These are phyloP conservation scores for Phenganax subtilis DNA, from an alignment of 92 coral and sea anemone species.

Conservation along the genomic window DNA sequence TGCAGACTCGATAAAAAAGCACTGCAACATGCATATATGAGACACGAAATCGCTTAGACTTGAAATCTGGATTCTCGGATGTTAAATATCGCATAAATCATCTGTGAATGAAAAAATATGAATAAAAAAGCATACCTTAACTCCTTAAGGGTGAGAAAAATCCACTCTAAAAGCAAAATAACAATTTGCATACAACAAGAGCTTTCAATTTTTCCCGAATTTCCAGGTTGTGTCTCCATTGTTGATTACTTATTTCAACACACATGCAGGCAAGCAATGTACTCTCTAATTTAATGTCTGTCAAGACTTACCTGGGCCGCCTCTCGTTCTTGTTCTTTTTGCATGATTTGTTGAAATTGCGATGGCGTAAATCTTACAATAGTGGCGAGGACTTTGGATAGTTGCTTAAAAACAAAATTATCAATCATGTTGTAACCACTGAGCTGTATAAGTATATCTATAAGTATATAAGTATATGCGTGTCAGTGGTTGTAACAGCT, in stretches of 20 bases:
- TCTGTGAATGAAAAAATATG: neutral
- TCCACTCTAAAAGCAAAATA: constrained; percentile 4
- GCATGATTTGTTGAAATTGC: constrained; percentile 75
- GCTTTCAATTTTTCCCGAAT: too few relatives aligned
- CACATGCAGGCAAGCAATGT: neutral
- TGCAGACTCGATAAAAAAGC: too few relatives aligned
- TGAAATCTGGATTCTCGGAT: neutral
- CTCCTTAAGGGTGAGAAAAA: constrained; percentile 37
- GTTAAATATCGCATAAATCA: neutral
- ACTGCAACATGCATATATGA: too few relatives aligned
- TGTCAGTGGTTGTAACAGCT: too few relatives aligned
- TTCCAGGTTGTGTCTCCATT: neutral
- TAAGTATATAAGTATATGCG: too few relatives aligned
- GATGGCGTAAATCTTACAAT: constrained; percentile 78
- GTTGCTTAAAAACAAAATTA: constrained; percentile 60
- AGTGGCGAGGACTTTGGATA: constrained; percentile 92
- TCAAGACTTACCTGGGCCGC: constrained; percentile 63
- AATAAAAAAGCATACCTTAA: neutral
- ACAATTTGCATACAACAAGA: neutral
- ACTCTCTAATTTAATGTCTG: constrained; percentile 38
- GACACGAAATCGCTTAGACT: too few relatives aligned
- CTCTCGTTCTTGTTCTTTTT: constrained; percentile 64
- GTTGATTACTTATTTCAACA: neutral
- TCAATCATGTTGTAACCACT: neutral
- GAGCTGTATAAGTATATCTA: too few relatives aligned